Evolutionary conservation across 2,113 vertebrate genomes (phyloP).

Genomic region (Calidris pugnax): DNA sequence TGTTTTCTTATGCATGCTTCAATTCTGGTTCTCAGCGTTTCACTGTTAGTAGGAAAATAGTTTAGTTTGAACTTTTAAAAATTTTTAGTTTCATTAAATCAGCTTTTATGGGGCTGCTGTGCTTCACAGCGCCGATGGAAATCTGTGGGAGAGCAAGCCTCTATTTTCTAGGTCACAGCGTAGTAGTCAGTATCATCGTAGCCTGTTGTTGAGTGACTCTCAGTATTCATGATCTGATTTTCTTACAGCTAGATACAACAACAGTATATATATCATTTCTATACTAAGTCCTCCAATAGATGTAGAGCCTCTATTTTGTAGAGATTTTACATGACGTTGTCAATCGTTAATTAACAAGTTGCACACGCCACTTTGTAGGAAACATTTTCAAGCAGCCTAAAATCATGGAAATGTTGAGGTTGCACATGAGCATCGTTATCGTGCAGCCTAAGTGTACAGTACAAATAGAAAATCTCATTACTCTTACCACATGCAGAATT

Average conservation of each 20-base stretch:
- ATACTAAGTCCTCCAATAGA: not conserved
- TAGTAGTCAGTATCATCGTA: not conserved
- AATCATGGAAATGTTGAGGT: not conserved
- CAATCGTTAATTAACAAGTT: not conserved
- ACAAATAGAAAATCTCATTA: slow-evolving; percentile 38
- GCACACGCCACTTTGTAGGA: not conserved
- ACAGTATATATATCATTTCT: not conserved
- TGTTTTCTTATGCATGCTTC: slow-evolving; percentile 74
- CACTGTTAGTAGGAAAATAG: slow-evolving; percentile 25
- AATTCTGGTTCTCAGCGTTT: slow-evolving; percentile 53
- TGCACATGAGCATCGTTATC: not conserved
- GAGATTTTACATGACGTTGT: not conserved
- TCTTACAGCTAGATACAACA: not conserved
- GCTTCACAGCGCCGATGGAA: not conserved
- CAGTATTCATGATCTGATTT: not conserved
- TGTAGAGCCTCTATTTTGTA: not conserved
- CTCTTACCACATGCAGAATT: not conserved
- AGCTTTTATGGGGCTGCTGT: not conserved
- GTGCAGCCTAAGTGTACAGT: not conserved
- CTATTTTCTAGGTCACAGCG: not conserved
- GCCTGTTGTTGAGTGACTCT: not conserved
- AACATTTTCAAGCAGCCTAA: not conserved
- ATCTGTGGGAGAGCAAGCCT: not conserved
- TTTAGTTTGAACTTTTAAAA: not conserved
- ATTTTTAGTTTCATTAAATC: not conserved